Evolutionary conservation across 2,113 vertebrate genomes (phyloP).

Genomic region (Prinia subflava): DNA sequence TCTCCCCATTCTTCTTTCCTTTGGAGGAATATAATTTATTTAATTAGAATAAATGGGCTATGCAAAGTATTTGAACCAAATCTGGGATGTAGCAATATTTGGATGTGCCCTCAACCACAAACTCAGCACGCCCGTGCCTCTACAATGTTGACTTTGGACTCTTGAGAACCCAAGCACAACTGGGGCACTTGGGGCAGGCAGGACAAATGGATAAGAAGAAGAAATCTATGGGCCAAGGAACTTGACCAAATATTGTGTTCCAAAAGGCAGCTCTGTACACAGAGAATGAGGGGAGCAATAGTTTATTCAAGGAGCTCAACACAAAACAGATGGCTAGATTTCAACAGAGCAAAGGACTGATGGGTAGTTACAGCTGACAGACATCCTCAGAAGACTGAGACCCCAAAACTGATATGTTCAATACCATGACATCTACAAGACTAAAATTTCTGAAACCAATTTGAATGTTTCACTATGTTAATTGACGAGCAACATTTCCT

Average conservation of each 20-base stretch:
- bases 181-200: constrained; percentile 42
- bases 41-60: constrained; percentile 57
- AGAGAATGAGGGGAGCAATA: constrained; percentile 27
- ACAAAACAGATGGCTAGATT: constrained; percentile 49
- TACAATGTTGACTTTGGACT: constrained; percentile 60
- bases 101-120: constrained; percentile 60
- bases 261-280: constrained; percentile 25
- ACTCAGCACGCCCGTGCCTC: constrained; percentile 44
- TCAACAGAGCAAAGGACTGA: constrained; percentile 8
- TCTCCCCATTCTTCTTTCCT: constrained; percentile 55
- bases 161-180: constrained; percentile 34
- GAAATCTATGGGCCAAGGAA: constrained; percentile 10
- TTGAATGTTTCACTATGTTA: background rate
- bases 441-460: background rate
- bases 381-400: background rate
- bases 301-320: constrained; percentile 32
- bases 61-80: constrained; percentile 55
- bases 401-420: background rate
- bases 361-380: background rate
- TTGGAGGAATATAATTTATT: constrained; percentile 59
- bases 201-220: constrained; percentile 45
- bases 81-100: constrained; percentile 60
- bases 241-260: constrained; percentile 38
- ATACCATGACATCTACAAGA: background rate
- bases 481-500: background rate